Base-by-base conservation (phyloP, 2,888 invertebrate genomes). In the Urechis unicinctus region DNA sequence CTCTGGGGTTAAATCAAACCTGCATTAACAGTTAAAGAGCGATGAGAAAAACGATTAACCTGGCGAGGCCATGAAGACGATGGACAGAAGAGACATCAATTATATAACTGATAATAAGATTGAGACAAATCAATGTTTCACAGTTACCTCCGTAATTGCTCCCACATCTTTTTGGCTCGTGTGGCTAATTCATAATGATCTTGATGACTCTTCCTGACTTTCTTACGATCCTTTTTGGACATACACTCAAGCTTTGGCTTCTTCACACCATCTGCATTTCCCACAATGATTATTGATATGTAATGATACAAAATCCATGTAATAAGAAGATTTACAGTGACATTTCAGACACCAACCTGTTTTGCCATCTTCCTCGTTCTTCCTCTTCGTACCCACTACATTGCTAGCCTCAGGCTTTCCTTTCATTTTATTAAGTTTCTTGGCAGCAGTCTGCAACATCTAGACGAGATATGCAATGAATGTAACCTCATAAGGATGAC, bases 61-160 rank as follows among this genome's bases (percentile, higher is more conserved):
- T 17, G 30, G 21, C 9, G 31, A 24, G 36, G 55, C 13, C 21
- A 3, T 29, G 9, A 29, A 30, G 13, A 45, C 28, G 29, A 13
- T 45, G 24, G 25, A 17, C 2, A 28, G 2, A 17, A 28, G 30
- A 36, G 26, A 24, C 6, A 28, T 28, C 21, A 25, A 49, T 13
- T 26, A 24, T 13, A 6, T 29, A 24, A 9, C 1, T 1, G 24
- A 6, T 24, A 13, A 1, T 42, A 21, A 30, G 22, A 29, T n/a
- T 28, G 22, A 21, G 13, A 4, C 22, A 22, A 13, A 29, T 26
- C 28, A 28, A 24, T 17, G n/a, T 5, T 29, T 31, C 2, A 43
- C n/a, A 51, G 52, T 53, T 25, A 64, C 64, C 55, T 60, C 36
- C 64, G 44, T 3, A 64, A 50, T 22, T 64, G 47, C 30, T 64